Conservation (phyloP, 64 coral and sea anemone species). For the Stichodactyla mertensii region DNA sequence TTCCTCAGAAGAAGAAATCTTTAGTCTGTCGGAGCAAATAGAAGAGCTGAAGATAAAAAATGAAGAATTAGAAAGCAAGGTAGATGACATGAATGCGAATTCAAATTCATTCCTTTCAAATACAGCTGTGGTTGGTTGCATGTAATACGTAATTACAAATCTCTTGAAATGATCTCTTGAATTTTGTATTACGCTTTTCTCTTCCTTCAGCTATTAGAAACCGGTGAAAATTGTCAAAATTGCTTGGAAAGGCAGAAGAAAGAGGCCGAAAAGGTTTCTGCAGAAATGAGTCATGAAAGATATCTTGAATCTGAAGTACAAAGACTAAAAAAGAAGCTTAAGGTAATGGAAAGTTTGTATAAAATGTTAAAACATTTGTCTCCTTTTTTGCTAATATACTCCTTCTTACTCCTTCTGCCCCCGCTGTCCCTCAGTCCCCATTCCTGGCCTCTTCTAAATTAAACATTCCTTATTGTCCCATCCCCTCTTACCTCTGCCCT, state of each 20-base stretch:
- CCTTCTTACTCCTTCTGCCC: no score
- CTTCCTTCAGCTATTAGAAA: background rate
- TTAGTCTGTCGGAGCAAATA: slow-evolving; percentile 67
- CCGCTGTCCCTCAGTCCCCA: no score
- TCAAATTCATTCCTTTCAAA: no score
- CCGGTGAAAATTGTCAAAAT: background rate
- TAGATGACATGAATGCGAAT: background rate
- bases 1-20: slow-evolving; percentile 77
- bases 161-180: background rate
- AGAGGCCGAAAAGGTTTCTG: background rate
- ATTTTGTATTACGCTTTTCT: background rate
- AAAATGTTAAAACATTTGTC: no score
- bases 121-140: no score
- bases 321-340: slow-evolving; percentile 4
- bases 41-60: slow-evolving; percentile 71
- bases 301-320: slow-evolving; percentile 27
- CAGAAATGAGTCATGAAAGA: background rate
- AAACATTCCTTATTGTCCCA: no score
- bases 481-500: no score
- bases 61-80: slow-evolving; percentile 68
- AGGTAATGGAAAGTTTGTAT: background rate
- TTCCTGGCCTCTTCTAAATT: no score
- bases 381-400: no score
- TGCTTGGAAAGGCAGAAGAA: background rate
- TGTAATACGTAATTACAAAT: no score